Base-by-base conservation (phyloP, 2,797 vertebrate species). In the Pterois miles region DNA sequence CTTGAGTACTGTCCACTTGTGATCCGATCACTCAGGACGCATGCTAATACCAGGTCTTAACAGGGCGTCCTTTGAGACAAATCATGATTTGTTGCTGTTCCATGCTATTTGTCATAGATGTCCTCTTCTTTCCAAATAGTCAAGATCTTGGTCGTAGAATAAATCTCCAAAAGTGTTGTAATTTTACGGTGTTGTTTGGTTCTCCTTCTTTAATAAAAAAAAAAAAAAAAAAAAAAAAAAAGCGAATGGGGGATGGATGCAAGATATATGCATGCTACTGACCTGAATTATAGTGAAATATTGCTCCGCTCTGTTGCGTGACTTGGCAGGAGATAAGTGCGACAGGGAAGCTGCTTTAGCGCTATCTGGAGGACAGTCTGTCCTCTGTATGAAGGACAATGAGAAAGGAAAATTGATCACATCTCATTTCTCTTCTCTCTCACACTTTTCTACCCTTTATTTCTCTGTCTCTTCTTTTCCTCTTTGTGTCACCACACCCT, bases 211-310 rank as follows among this genome's bases (percentile, higher is more conserved):
- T 2, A 31, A 33, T 46, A 69, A 62, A 48, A 58, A 57, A 58
- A 63, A 22, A 22, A 25, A 4, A 31, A 33, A 52, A 69, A 62
- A 48, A 58, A 57, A 58, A 63, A 22, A 22, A 25, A 14, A 23
- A 25, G 27, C 43, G 36, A 82, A 59, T 48, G 68, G 52, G 48
- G 58, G 52, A 65, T 53, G 38, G 75, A 80, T 71, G 75, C 46
- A 59, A 81, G 85, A 87, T 87, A 72, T 80, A 88, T 86, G 73
- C 25, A 84, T 14, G 27, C 59, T 43, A 46, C 78, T 85, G 88
- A 86, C 86, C 87, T 89, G 83, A 88, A 90, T 92, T 86, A 88
- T 68, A 79, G 80, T 91, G 91, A 92, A 91, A 90, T 91, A 92
- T 92, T 74, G 74, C 89, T 64, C 71, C 2, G 57, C 76, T 86